phyloP scores from a whole-genome alignment of 2,797 vertebrate species.

The Pogoniulus pusillus region DNA sequence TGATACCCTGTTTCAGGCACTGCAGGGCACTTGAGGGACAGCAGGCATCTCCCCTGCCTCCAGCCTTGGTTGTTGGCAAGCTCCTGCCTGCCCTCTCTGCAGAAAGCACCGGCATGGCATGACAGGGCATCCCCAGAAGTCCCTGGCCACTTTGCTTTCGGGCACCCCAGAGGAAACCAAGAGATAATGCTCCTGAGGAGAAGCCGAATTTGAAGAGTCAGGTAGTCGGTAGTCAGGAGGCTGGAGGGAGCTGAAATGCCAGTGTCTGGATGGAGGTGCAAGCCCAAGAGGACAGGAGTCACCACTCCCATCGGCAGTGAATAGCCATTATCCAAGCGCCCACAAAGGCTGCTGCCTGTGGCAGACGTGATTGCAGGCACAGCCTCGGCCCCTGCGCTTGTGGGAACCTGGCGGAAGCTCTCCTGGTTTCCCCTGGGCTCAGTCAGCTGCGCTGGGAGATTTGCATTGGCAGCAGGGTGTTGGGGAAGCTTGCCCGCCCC shows the following conservation, averaged over 20 bases:
- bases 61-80: not conserved
- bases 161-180: not conserved
- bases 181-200: not conserved
- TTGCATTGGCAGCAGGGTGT: conserved; percentile 48
- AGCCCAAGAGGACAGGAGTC: fast-evolving
- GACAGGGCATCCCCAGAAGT: not conserved
- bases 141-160: fast-evolving
- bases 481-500: not conserved
- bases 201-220: not conserved
- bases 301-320: not conserved
- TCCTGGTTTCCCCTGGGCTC: not conserved
- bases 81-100: not conserved
- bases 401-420: conserved; percentile 50
- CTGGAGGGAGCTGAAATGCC: not conserved
- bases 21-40: not conserved
- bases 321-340: conserved; percentile 11
- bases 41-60: not conserved
- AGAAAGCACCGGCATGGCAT: not conserved
- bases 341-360: conserved; percentile 17
- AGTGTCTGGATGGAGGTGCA: conserved; percentile 22
- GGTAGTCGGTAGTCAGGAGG: not conserved
- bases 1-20: not conserved
- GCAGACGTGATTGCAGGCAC: conserved; percentile 65
- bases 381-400: conserved; percentile 21
- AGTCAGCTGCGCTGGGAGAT: conserved; percentile 11